Base-by-base conservation (phyloP, 2,888 invertebrate species). In the Scaptomyza cyrtandrae region DNA sequence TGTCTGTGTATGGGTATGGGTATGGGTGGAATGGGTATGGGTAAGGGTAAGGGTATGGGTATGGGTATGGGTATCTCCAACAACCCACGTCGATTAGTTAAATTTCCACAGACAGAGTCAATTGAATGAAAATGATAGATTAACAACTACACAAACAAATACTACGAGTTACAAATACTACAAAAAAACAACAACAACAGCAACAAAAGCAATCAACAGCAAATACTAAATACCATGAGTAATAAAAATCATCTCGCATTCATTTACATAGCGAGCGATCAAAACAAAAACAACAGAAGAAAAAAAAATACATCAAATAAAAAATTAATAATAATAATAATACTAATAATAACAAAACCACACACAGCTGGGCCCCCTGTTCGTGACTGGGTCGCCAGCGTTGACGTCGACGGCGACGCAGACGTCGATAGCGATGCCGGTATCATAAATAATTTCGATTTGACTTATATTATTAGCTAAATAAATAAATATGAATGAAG, bases 381-480 rank as follows among this genome's bases (percentile, higher is more conserved):
- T 33, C 67, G 71, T 71, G 67, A 68, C 75, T 58, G 67, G 75
- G 75, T 67, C 76, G 76, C 33, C 67, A 44, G 44, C 31, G 48
- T 37, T 37, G 48, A 10, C 41, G 13, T 48, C 49, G 59, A 67
- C 16, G 31, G 2, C 33, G 29, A 52, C 66, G 14, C 54, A 68
- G 68, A 41, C 33, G 62, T 45, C 56, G 56, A 71, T 75, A 29
- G 43, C 59, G 53, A 64, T 76, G 75, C 77, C 77, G 86, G 83
- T 86, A 76, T 83, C 78, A 83, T 83, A 83, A 83, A 83, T 86
- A 83, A 83, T 83, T 86, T 86, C 80, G 76, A 83, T 83, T 83
- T 74, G 83, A 86, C 86, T 86, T 86, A 80, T 83, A 83, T 83
- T 83, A 86, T 83, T 86, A 83, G 83, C 86, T 76, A 83, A 83